phyloP scores from a whole-genome alignment of 2,113 vertebrate genomes.

The Tenrec ecaudatus region DNA sequence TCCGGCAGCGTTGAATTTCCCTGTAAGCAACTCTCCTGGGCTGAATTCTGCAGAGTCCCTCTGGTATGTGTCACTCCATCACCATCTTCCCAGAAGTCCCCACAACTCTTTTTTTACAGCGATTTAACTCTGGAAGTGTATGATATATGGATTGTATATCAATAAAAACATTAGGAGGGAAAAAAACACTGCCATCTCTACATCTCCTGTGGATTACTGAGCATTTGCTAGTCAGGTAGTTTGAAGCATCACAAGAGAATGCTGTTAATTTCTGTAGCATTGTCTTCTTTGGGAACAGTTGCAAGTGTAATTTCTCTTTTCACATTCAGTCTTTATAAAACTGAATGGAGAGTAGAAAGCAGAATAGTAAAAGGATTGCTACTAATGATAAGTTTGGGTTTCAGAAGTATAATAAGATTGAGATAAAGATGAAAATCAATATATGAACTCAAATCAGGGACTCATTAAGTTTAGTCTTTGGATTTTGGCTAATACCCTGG shows the following conservation, averaged over 20 bases:
- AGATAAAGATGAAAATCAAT: not conserved
- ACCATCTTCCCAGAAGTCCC: no score
- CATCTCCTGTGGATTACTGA: not conserved
- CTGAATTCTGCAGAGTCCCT: no score
- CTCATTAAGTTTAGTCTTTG: not conserved
- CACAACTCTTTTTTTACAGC: no score
- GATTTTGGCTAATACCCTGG: not conserved
- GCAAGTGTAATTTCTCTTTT: not conserved
- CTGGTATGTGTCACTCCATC: no score
- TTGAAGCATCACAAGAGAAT: not conserved
- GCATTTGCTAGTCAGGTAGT: not conserved
- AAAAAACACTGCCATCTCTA: not conserved
- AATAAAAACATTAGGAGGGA: no score
- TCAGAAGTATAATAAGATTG: not conserved
- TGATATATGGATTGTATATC: no score
- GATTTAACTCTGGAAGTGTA: no score
- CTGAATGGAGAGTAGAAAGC: not conserved
- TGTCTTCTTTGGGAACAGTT: not conserved
- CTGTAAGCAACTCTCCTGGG: no score
- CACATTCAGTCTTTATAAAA: slow-evolving; percentile 6
- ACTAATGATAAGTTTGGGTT: not conserved
- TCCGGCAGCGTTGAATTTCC: no score
- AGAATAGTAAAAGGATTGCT: not conserved
- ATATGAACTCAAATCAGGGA: not conserved
- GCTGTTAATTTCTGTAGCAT: not conserved